These are phyloP conservation scores for Thalassophryne amazonica DNA, from an alignment of 2,797 vertebrate species.

Conservation along the genomic window DNA sequence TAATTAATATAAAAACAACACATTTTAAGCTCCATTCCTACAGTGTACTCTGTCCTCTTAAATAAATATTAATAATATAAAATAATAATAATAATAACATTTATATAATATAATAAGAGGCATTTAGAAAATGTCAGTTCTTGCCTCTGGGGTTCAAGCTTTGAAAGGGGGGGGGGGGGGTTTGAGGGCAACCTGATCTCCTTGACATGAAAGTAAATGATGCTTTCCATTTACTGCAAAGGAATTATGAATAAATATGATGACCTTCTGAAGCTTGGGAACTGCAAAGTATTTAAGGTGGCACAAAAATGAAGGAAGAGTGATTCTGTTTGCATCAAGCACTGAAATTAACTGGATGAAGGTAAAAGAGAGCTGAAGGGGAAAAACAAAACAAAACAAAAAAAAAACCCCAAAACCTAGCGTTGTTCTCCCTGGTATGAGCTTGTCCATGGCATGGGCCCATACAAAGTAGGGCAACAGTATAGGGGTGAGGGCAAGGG, in stretches of 20 bases:
- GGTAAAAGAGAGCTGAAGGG: constrained; percentile 78
- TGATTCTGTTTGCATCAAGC: constrained; percentile 80
- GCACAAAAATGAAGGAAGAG: constrained; percentile 72
- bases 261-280: constrained; percentile 60
- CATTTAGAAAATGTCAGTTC: constrained; percentile 76
- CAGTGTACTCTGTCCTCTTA: constrained; percentile 25
- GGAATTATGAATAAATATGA: constrained; percentile 12
- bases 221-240: constrained; percentile 23
- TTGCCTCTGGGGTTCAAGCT: constrained; percentile 55
- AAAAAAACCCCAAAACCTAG: no score
- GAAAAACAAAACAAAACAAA: no score
- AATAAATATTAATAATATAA: no score
- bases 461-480: constrained; percentile 80
- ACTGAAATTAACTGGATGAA: constrained; percentile 77
- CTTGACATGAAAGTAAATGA: constrained; percentile 26
- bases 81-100: no score
- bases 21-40: constrained; percentile 5
- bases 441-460: constrained; percentile 79
- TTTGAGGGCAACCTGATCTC: constrained; percentile 33
- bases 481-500: constrained; percentile 78
- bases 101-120: no score
- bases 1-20: constrained; percentile 11
- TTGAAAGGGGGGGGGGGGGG: no score
- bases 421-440: constrained; percentile 80
- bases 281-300: constrained; percentile 77